Percentiles rank a stretch among this genome's conserved stretches.
Conservation (phyloP, 2,113 vertebrate genomes). For the Tachuris rubrigastra region DNA sequence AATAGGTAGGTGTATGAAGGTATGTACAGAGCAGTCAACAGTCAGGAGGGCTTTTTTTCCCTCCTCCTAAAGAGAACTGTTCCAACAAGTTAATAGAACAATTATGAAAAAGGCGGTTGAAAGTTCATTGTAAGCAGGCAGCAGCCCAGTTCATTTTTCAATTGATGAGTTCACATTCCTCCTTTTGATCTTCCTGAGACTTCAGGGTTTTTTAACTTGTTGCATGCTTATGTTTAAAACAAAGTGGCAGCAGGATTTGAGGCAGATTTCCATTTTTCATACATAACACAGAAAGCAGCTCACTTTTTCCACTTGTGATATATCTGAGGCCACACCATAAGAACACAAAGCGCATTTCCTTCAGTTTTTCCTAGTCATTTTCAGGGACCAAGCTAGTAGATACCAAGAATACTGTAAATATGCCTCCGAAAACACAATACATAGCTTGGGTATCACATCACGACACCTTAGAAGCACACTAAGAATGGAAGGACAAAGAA, state of each 20-base stretch:
- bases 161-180: background rate
- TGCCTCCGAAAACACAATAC: background rate
- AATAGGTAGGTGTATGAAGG: slow-evolving; percentile 17
- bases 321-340: background rate
- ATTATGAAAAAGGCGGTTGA: background rate
- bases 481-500: background rate
- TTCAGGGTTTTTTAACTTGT: background rate
- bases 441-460: background rate
- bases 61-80: background rate
- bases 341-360: background rate
- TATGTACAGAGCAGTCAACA: background rate
- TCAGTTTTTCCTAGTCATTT: background rate
- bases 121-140: background rate
- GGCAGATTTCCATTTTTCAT: background rate
- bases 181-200: background rate
- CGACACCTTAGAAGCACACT: background rate
- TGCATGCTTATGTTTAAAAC: background rate
- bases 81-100: slow-evolving; percentile 46
- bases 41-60: background rate
- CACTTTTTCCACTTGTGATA: background rate
- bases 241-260: background rate
- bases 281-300: background rate
- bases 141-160: background rate
- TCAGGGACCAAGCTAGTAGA: background rate
- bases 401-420: background rate